phyloP scores from a whole-genome alignment of 2,113 vertebrate species.

The Dipodomys stephensi region DNA sequence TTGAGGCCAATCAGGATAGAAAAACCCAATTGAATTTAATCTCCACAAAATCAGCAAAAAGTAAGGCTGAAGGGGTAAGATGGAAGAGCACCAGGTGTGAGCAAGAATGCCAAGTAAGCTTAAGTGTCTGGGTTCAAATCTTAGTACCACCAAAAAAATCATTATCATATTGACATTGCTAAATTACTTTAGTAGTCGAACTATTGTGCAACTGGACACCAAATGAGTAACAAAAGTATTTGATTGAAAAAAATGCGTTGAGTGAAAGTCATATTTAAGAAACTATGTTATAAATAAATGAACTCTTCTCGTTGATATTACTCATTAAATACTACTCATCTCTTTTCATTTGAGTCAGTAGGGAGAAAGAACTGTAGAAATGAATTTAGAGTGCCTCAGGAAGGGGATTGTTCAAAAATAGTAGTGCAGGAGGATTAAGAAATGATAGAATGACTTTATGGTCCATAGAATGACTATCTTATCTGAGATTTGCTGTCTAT shows the following conservation, averaged over 20 bases:
- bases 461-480: neutral
- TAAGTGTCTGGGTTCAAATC: no score
- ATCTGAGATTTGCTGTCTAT: neutral
- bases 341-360: neutral
- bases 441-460: neutral
- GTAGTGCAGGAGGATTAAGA: neutral
- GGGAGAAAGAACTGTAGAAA: neutral
- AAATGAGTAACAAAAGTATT: constrained; percentile 31
- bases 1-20: no score
- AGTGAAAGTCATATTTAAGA: neutral
- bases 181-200: constrained; percentile 24
- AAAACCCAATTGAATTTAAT: no score
- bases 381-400: neutral
- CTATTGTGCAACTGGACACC: neutral
- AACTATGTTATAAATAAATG: neutral
- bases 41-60: no score
- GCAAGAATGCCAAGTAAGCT: no score
- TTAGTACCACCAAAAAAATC: no score
- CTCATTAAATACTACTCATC: neutral
- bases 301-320: neutral
- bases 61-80: no score
- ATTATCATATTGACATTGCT: no score
- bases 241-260: neutral
- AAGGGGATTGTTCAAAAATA: neutral
- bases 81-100: no score